Conservation (phyloP, 2,888 invertebrate species). For the Xestoiulus laeticollis region DNA sequence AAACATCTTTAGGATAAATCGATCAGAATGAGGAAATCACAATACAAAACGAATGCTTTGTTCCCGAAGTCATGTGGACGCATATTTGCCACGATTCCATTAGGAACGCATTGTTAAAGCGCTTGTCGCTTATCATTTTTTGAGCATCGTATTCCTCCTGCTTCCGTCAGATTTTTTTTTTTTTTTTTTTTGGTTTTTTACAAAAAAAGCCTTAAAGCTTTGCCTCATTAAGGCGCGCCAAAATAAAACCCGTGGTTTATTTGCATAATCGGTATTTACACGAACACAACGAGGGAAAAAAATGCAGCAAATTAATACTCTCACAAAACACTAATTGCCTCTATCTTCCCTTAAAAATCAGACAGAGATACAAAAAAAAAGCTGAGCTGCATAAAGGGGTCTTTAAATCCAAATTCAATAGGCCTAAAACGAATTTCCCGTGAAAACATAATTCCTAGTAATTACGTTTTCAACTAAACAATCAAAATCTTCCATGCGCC, state of each 20-base stretch:
- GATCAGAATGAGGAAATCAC: slow-evolving; percentile 5
- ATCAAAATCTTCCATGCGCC: too few species aligned
- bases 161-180: not conserved
- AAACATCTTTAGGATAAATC: not conserved
- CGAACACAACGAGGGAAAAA: not conserved
- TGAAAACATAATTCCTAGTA: too few species aligned
- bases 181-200: too few species aligned
- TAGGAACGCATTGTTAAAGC: slow-evolving; percentile 1
- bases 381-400: too few species aligned
- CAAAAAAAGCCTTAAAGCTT: not conserved
- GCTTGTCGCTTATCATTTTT: slow-evolving; percentile 37
- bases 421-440: too few species aligned
- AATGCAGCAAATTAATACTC: not conserved
- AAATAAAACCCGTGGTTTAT: not conserved
- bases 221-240: not conserved
- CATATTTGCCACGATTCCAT: slow-evolving; percentile 19
- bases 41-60: slow-evolving; percentile 1
- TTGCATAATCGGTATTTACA: slow-evolving; percentile 33
- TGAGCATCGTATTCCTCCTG: slow-evolving; percentile 1
- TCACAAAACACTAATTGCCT: not conserved
- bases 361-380: not conserved
- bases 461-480: too few species aligned
- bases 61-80: not conserved
- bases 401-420: too few species aligned
- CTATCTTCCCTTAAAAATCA: not conserved